Percentiles rank a stretch among this genome's conserved stretches.
Evolutionary conservation across 2,797 vertebrate species (phyloP).

Genomic region (Cygnus olor): DNA sequence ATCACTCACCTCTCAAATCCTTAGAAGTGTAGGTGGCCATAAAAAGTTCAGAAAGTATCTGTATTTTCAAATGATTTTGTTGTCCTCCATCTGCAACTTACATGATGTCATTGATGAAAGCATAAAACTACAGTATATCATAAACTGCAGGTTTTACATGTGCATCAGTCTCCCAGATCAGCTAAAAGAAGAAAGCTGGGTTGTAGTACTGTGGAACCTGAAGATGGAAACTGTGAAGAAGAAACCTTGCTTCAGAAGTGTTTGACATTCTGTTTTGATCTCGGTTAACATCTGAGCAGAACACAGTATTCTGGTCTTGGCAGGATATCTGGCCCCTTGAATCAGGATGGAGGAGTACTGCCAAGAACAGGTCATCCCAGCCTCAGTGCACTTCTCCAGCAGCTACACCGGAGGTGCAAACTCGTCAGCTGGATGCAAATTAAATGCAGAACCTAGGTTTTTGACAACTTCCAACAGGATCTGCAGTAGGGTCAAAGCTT

Average conservation of each 20-base stretch:
- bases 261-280: not conserved
- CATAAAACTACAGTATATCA: not conserved
- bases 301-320: not conserved
- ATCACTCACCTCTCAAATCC: not conserved
- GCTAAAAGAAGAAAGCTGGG: not conserved
- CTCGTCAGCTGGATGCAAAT: not conserved
- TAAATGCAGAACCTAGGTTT: not conserved
- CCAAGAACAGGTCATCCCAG: not conserved
- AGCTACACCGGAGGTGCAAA: not conserved
- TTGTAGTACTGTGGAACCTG: not conserved
- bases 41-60: not conserved
- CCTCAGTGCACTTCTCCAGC: not conserved
- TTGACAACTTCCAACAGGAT: not conserved
- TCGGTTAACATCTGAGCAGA: not conserved
- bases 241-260: not conserved
- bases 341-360: not conserved
- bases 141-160: not conserved
- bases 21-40: not conserved
- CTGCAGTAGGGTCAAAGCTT: not conserved
- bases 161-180: accelerated
- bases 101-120: not conserved
- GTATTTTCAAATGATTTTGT: not conserved
- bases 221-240: not conserved
- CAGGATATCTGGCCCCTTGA: not conserved
- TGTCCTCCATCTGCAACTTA: not conserved